phyloP scores from a whole-genome alignment of 2,888 invertebrate species.

The Orthosia cruda region DNA sequence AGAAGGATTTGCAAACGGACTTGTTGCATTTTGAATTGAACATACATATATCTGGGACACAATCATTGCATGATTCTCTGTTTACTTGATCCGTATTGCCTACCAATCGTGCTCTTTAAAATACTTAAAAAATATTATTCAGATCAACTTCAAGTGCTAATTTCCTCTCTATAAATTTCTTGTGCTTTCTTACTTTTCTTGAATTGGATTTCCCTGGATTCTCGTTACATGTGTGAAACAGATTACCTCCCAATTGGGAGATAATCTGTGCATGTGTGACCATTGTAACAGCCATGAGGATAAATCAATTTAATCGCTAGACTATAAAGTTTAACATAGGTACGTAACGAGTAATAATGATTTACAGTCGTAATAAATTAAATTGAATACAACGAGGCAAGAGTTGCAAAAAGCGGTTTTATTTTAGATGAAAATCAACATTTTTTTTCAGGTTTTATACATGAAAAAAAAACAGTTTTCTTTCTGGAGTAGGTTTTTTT shows the following conservation, averaged over 20 bases:
- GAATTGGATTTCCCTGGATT: not conserved
- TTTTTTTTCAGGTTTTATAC: no score
- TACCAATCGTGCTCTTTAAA: not conserved
- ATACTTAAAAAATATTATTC: not conserved
- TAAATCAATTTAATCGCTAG: slow-evolving; percentile 26
- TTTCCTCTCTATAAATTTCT: not conserved
- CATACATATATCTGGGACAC: slow-evolving; percentile 37
- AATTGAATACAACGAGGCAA: slow-evolving; percentile 37
- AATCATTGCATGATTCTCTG: not conserved
- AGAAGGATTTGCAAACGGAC: slow-evolving; percentile 33
- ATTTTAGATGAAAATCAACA: no score
- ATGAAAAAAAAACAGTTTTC: no score
- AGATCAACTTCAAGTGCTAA: not conserved
- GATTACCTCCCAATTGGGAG: no score
- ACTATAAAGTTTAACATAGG: slow-evolving; percentile 14
- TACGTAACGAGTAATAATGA: slow-evolving; percentile 32
- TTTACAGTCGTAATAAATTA: slow-evolving; percentile 34
- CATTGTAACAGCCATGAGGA: slow-evolving; percentile 21
- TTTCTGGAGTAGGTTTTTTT: no score
- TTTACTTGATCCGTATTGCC: not conserved
- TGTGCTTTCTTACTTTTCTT: not conserved
- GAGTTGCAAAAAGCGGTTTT: no score
- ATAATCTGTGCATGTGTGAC: no score
- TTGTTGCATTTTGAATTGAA: not conserved
- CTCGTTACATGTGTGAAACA: slow-evolving; percentile 4